Percentiles rank a stretch among this genome's conserved stretches.
Conservation (phyloP, 2,888 invertebrate species). For the Nephrocerus scutellatus region DNA sequence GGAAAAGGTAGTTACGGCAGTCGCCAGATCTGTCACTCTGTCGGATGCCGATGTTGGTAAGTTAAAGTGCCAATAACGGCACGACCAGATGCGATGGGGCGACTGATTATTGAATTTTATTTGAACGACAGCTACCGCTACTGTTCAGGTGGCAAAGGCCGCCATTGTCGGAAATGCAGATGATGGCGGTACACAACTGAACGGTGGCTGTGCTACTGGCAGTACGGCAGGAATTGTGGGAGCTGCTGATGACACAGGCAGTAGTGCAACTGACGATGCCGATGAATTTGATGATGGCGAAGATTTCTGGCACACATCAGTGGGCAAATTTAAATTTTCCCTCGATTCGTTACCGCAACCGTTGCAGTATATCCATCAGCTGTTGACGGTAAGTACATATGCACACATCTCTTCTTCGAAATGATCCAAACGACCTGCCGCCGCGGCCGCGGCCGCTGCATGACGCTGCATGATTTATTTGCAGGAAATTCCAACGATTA, state of each 20-base stretch:
- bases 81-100: background rate
- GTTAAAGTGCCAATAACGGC: conserved; percentile 37
- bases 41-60: conserved; percentile 84
- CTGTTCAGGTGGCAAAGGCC: conserved; percentile 63
- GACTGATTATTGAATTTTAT: background rate
- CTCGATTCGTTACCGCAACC: conserved; percentile 86
- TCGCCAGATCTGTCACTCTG: conserved; percentile 78
- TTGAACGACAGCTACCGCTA: conserved; percentile 53
- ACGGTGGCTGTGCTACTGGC: conserved; percentile 52
- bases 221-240: conserved; percentile 56
- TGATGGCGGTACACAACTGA: conserved; percentile 59
- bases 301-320: conserved; percentile 88
- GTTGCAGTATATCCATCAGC: conserved; percentile 85
- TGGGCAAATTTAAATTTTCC: conserved; percentile 86
- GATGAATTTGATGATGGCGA: conserved; percentile 62
- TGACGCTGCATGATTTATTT: conserved; percentile 5
- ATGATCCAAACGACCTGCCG: conserved; percentile 49
- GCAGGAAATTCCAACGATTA: conserved; percentile 70
- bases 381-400: conserved; percentile 57
- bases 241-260: conserved; percentile 49
- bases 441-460: no score
- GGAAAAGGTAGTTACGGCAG: conserved; percentile 67
- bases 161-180: conserved; percentile 54
- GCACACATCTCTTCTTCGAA: background rate
- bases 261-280: conserved; percentile 61